A percentile compares a stretch with the other conserved stretches of the same genome.
These are phyloP conservation scores for Leptogaster cylindrica DNA, from an alignment of 2,888 invertebrate genomes.

Conservation along the genomic window DNA sequence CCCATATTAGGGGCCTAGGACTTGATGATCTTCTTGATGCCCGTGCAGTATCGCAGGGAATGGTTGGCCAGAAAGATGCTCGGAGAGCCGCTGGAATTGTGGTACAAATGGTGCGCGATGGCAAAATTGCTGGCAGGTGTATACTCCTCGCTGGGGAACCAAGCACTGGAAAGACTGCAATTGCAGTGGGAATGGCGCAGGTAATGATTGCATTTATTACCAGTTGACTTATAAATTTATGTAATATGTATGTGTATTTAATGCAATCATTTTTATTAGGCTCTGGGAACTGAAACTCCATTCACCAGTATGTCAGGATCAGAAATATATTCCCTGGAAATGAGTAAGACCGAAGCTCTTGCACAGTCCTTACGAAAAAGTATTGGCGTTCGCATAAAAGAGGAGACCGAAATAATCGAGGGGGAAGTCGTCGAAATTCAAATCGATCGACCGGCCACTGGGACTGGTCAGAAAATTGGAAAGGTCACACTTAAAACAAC, in stretches of 20 bases:
- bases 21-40: conserved; percentile 94
- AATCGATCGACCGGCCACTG: conserved; percentile 93
- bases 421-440: conserved; percentile 98
- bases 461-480: conserved; percentile 79
- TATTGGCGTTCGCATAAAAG: conserved; percentile 97
- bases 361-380: conserved; percentile 95
- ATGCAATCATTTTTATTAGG: conserved; percentile 55
- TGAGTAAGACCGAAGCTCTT: conserved; percentile 98
- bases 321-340: conserved; percentile 97
- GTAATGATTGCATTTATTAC: conserved; percentile 19
- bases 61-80: conserved; percentile 94
- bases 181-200: conserved; percentile 96
- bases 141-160: conserved; percentile 96
- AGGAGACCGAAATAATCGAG: conserved; percentile 98
- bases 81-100: conserved; percentile 94
- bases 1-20: conserved; percentile 96
- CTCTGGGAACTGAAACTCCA: conserved; percentile 92
- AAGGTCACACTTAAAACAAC: conserved; percentile 97
- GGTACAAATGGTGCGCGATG: conserved; percentile 97
- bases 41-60: conserved; percentile 90
- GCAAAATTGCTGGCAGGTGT: conserved; percentile 96
- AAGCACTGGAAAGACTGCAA: conserved; percentile 97
- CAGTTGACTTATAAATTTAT: too few relatives aligned
- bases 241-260: background rate
- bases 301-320: conserved; percentile 99